phyloP scores from a whole-genome alignment of 2,797 vertebrate genomes.

The Lithobates sylvaticus region DNA sequence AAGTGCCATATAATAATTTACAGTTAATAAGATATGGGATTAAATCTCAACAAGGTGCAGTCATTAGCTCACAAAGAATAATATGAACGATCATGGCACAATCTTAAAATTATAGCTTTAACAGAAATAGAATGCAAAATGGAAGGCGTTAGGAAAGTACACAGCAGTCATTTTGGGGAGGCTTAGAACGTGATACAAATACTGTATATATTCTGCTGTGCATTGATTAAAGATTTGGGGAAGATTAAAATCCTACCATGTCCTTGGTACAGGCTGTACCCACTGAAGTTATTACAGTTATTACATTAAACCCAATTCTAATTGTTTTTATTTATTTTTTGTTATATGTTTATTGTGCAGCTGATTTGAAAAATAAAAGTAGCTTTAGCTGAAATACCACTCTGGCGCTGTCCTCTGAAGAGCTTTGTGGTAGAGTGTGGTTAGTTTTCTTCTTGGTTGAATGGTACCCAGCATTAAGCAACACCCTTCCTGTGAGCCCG shows the following conservation, averaged over 20 bases:
- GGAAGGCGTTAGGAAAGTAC: constrained; percentile 9
- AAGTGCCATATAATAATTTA: constrained; percentile 42
- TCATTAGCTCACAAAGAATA: constrained; percentile 43
- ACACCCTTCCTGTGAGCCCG: no score
- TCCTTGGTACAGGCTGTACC: constrained; percentile 16
- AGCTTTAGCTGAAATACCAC: no score
- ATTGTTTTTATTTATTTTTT: no score
- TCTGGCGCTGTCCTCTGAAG: no score
- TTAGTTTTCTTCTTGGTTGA: no score
- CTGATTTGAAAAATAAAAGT: no score
- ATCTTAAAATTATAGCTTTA: constrained; percentile 51
- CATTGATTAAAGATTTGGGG: constrained; percentile 31
- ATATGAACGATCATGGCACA: constrained; percentile 25
- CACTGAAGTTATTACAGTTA: background rate
- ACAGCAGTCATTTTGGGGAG: constrained; percentile 12
- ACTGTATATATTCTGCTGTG: background rate
- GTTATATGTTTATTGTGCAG: no score
- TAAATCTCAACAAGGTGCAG: constrained; percentile 47
- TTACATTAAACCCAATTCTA: no score
- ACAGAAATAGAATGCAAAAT: constrained; percentile 8
- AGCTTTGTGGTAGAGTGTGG: no score
- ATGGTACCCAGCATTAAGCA: no score
- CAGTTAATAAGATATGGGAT: constrained; percentile 46
- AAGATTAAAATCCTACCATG: constrained; percentile 35
- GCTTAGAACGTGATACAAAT: constrained; percentile 2